A percentile compares a stretch with the other conserved stretches of the same genome.
These are phyloP conservation scores for Fregata magnificens DNA, from an alignment of 2,113 vertebrate species.

Conservation along the genomic window DNA sequence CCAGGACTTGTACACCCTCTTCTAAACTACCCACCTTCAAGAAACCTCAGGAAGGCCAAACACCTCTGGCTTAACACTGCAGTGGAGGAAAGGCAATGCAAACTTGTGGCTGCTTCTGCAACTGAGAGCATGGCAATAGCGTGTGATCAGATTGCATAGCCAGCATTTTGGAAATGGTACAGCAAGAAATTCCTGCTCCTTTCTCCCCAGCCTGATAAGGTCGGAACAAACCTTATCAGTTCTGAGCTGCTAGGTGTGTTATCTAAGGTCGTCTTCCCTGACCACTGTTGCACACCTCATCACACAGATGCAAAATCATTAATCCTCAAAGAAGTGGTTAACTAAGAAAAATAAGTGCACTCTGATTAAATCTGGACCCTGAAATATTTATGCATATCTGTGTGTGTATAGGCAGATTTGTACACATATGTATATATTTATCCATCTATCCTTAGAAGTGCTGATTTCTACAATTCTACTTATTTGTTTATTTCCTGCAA, in stretches of 20 bases:
- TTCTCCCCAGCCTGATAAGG: neutral
- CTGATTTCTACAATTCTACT: neutral
- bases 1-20: neutral
- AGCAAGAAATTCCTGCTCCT: neutral
- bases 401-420: neutral
- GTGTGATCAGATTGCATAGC: neutral
- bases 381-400: neutral
- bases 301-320: neutral
- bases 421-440: neutral
- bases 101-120: neutral
- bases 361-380: neutral
- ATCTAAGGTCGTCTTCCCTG: neutral
- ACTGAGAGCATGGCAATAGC: rapidly evolving
- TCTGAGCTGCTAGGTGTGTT: neutral
- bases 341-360: neutral
- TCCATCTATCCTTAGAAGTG: neutral
- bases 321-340: neutral
- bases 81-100: neutral
- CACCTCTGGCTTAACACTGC: neutral
- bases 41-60: neutral
- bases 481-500: neutral
- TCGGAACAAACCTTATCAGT: neutral
- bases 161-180: rapidly evolving
- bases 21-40: neutral
- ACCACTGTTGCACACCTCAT: neutral